Base-by-base conservation (phyloP, 1,140 invertebrate genomes). In the Papilio dardanus region DNA sequence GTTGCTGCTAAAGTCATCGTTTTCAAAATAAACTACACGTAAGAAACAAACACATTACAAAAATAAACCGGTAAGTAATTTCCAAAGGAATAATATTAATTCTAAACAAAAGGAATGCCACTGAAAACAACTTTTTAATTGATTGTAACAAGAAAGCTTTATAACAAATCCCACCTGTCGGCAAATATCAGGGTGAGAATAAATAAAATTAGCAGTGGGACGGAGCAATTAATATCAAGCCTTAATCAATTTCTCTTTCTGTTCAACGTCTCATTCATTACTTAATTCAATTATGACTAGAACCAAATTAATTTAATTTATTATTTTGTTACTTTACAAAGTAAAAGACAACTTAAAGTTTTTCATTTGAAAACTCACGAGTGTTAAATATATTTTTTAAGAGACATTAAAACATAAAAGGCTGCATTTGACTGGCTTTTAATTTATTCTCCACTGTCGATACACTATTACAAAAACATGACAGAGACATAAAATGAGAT, bases 161-260 rank as follows among this genome's bases (percentile, higher is more conserved):
- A 40, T 42, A 30, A 71, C 68, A 46, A 71, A 50, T n/a, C 24
- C 40, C 24, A 46, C 68, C 68, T 46, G 68, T 71, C 40, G 68
- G 68, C 68, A 42, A 71, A 28, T 50, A 71, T 50, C 40, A 31
- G 37, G 40, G 68, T 50, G 24, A 40, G 37, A 14, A 50, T 46
- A 71, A 71, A 50, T 71, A 50, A 71, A 71, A 71, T 71, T 50
- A 50, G 40, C 19, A 42, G 24, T 24, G 16, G 42, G 19, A 6
- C 42, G 50, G 28, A 50, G 40, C 40, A 71, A 71, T 71, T 71
- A 71, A 71, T 71, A 71, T 71, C 40, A 4, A 8, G 68, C 28
- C 37, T 46, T n/a, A 69, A 30, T 71, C 68, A 71, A 46, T 71
- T 71, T 50, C 68, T 71, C 68, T 50, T 71, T 71, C 68, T 30